Base-by-base conservation (phyloP, 2,888 invertebrate genomes). In the Chymomyza amoena region DNA sequence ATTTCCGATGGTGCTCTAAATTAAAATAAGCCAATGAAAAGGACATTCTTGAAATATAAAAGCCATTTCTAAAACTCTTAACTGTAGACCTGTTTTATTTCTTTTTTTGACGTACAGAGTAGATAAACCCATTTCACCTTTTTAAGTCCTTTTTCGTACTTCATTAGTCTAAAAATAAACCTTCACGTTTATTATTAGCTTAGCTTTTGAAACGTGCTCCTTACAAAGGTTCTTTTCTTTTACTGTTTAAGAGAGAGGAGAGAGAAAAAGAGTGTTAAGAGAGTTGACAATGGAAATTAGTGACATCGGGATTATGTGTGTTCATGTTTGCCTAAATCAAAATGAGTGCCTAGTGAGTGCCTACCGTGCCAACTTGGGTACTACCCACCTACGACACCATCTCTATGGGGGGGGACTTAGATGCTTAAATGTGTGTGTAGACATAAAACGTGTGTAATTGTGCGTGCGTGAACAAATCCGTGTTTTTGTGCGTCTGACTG, bases 401-500 rank as follows among this genome's bases (percentile, higher is more conserved):
- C 32, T 32, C 9, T 6, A 4, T 56, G 56, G 56, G 20, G 9
- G 54, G 56, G 9, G 56, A 36, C 59, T 59, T 32, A 59, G 65
- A 63, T 64, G 61, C 54, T 25, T 63, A 56, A 36, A 62, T 69
- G 59, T 59, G 61, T 36, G 54, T 62, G 61, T 60, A 25, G 5
- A 15, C 70, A 79, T 86, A 81, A 77, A 78, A 81, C 73, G 77
- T 68, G 75, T 88, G 84, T 85, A 89, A 85, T 89, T 85, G 89
- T 86, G 88, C 89, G 81, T 89, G 75, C 76, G 76, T 79, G 73
- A 81, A 88, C 81, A 83, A 88, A 88, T 88, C 81, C 81, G 76
- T 80, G 79, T 78, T 82, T 32, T 45, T 45, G 39, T 13, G 39
- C 39, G 39, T 45, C 39, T 45, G 39, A 10, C 39, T 45, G 39